phyloP scores from a whole-genome alignment of 2,888 invertebrate species.

The Troides oblongomaculatus region DNA sequence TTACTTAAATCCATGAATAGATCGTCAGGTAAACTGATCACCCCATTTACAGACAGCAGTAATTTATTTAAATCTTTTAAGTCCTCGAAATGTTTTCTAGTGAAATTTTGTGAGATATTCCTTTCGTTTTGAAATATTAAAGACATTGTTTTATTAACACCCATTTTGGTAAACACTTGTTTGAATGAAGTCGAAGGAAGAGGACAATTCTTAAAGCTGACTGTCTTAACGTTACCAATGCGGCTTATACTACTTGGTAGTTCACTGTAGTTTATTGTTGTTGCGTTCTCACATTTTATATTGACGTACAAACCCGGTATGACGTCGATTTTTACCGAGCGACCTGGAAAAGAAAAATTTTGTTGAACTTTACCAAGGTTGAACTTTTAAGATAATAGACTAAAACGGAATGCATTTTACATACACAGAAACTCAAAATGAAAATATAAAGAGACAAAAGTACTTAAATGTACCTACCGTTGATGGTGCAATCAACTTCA shows the following conservation, averaged over 20 bases:
- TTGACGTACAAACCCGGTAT: constrained; percentile 68
- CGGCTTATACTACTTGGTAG: constrained; percentile 72
- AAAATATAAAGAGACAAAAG: constrained; percentile 16
- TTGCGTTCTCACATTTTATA: constrained; percentile 67
- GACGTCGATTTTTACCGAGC: constrained; percentile 63
- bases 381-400: neutral
- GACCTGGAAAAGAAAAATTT: constrained; percentile 55
- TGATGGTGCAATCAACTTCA: constrained; percentile 74
- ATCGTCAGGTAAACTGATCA: constrained; percentile 81
- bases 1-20: constrained; percentile 81
- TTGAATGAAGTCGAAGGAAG: constrained; percentile 74
- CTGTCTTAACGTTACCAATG: constrained; percentile 63
- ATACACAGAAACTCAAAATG: neutral
- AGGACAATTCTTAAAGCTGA: constrained; percentile 78
- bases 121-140: constrained; percentile 77
- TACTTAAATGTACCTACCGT: constrained; percentile 60
- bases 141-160: constrained; percentile 73
- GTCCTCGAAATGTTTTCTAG: constrained; percentile 79
- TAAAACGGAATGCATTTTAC: neutral
- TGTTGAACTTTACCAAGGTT: neutral
- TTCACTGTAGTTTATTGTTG: constrained; percentile 64
- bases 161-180: constrained; percentile 68
- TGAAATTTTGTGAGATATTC: constrained; percentile 78
- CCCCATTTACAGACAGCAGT: constrained; percentile 80
- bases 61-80: constrained; percentile 78